Conservation (phyloP, 2,797 vertebrate genomes). For the Momotus momota region DNA sequence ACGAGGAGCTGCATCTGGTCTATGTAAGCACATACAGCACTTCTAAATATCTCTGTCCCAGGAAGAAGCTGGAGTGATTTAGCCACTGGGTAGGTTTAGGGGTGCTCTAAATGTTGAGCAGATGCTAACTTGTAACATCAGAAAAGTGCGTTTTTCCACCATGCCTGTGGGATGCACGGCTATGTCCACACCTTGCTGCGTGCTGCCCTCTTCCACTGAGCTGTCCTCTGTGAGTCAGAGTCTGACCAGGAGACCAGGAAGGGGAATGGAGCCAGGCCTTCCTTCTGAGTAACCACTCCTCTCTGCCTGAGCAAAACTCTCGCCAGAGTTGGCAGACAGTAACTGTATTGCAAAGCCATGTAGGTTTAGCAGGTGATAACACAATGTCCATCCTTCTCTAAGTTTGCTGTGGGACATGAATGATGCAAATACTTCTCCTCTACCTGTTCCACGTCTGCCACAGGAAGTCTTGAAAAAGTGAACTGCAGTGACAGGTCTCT, state of each 20-base stretch:
- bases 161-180: neutral
- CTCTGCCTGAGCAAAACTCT: neutral
- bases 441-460: neutral
- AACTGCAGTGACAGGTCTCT: accelerated
- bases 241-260: neutral
- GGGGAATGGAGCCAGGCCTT: neutral
- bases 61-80: neutral
- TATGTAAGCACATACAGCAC: neutral
- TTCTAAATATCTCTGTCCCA: neutral
- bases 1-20: neutral
- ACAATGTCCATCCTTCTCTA: neutral
- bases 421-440: neutral
- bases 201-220: neutral
- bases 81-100: neutral
- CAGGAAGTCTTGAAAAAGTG: neutral
- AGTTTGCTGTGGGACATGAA: neutral
- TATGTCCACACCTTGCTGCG: neutral
- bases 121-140: neutral
- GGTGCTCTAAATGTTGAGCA: neutral
- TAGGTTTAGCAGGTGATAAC: neutral
- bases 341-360: accelerated
- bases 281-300: neutral
- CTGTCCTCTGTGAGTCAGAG: neutral
- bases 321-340: neutral
- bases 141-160: neutral